Base-by-base conservation (phyloP, 2,888 invertebrate genomes). In the Lepas anatifera region DNA sequence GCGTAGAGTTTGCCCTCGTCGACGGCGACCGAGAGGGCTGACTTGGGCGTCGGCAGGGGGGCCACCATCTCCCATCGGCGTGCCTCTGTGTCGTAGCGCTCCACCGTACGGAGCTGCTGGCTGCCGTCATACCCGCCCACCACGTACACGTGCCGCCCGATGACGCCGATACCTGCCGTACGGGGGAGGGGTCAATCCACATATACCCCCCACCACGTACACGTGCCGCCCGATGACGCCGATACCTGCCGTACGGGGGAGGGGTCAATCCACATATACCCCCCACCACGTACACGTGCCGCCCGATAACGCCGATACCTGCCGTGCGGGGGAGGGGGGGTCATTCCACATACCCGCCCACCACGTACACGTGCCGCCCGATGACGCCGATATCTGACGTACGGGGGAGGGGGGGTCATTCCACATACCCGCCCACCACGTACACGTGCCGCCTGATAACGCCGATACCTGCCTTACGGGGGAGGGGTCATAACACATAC, bases 281-380 rank as follows among this genome's bases (percentile, higher is more conserved):
- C 68, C 95, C 95, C 71, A 95, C 89, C n/a, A 93, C 94, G 80
- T 91, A 95, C 74, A 95, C 89, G 79, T 85, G 89, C 77, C 92
- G 91, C 77, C 89, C 90, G 76, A 94, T 83, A 22, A 89, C 89
- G 8, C 89, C 90, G 52, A 93, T 92, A 71, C 93, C 81, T 79
- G 76, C 35, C 6, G 18, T n/a, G n/a, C n/a, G n/a, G n/a, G n/a
- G n/a, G n/a, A n/a, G n/a, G n/a, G n/a, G n/a, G n/a, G n/a, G n/a
- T n/a, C n/a, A n/a, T n/a, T n/a, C n/a, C n/a, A n/a, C 92, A 80
- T 92, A 95, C n/a, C 95, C 95, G 68, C 95, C 95, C 71, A 95
- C 89, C n/a, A 93, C 94, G 80, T 91, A 95, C 74, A 95, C 89
- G 79, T 85, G 89, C 77, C 92, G 91, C 77, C 89, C 90, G 76